These are phyloP conservation scores for Ranitomeya imitator DNA, from an alignment of 2,113 vertebrate species.

Conservation along the genomic window DNA sequence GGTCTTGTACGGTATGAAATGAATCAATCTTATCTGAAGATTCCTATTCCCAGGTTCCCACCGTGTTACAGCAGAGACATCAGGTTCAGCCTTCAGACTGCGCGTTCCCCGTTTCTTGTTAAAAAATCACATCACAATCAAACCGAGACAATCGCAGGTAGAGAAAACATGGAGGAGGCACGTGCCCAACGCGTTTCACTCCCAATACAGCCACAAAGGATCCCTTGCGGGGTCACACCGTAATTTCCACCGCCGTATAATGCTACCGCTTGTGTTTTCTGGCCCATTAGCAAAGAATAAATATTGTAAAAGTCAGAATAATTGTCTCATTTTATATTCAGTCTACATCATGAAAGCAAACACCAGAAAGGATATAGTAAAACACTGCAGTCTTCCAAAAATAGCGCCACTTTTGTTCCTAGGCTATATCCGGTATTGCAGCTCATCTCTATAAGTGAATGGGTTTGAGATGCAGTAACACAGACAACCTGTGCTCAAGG, in stretches of 20 bases:
- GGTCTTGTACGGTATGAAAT: slow-evolving; percentile 1
- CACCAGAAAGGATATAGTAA: not conserved
- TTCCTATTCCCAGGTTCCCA: slow-evolving; percentile 1
- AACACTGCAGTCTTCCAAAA: not conserved
- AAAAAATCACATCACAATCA: not conserved
- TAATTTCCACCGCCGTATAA: not conserved
- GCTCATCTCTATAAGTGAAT: not conserved
- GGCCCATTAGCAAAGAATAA: not conserved
- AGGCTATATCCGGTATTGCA: not conserved
- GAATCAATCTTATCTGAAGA: slow-evolving; percentile 24
- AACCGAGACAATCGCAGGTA: not conserved
- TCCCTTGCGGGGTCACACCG: not conserved
- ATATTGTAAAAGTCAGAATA: not conserved
- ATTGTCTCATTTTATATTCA: not conserved
- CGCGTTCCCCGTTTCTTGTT: not conserved
- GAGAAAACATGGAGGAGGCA: not conserved
- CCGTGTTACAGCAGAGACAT: not conserved
- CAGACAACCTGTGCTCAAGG: not conserved
- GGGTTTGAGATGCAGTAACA: not conserved
- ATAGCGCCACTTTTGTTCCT: not conserved
- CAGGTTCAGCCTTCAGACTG: not conserved
- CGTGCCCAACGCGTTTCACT: not conserved
- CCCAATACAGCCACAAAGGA: not conserved
- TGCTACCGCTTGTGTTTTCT: not conserved
- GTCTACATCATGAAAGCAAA: not conserved